A percentile compares a stretch with the other conserved stretches of the same genome.
Evolutionary conservation across 2,113 vertebrate genomes (phyloP).

Genomic region (Dipodomys merriami): DNA sequence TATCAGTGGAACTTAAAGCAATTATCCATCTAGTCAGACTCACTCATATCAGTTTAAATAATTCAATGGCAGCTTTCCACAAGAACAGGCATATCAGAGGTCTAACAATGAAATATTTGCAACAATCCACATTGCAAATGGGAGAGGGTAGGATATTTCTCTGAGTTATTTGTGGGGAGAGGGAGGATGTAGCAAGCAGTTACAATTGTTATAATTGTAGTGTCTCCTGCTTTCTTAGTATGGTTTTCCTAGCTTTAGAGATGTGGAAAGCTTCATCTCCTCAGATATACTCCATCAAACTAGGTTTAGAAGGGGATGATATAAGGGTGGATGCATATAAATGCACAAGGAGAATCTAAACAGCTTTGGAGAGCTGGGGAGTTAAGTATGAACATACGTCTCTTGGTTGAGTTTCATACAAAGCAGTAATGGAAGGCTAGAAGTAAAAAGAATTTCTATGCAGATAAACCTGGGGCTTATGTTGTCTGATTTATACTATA

Average conservation of each 20-base stretch:
- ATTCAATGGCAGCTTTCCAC: not conserved
- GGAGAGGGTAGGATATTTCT: not conserved
- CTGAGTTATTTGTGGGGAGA: not conserved
- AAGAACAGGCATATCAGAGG: not conserved
- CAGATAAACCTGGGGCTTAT: not conserved
- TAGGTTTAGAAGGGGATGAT: not conserved
- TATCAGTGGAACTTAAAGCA: not conserved
- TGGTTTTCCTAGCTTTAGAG: conserved; percentile 2
- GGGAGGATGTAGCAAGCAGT: not conserved
- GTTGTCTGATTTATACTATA: not conserved
- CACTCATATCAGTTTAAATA: not conserved
- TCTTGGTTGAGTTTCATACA: not conserved
- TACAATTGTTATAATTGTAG: not conserved
- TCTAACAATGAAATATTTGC: not conserved
- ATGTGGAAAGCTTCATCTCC: not conserved
- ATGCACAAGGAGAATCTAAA: not conserved
- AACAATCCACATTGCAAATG: not conserved
- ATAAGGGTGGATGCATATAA: not conserved
- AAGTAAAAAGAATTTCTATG: conserved; percentile 27
- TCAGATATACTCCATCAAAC: not conserved
- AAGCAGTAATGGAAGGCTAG: not conserved
- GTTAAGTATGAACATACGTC: not conserved
- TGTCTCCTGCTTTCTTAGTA: not conserved
- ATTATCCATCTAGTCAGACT: not conserved
- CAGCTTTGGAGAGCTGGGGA: not conserved